Conservation (phyloP, 2,113 vertebrate genomes). For the Lanius ludovicianus region DNA sequence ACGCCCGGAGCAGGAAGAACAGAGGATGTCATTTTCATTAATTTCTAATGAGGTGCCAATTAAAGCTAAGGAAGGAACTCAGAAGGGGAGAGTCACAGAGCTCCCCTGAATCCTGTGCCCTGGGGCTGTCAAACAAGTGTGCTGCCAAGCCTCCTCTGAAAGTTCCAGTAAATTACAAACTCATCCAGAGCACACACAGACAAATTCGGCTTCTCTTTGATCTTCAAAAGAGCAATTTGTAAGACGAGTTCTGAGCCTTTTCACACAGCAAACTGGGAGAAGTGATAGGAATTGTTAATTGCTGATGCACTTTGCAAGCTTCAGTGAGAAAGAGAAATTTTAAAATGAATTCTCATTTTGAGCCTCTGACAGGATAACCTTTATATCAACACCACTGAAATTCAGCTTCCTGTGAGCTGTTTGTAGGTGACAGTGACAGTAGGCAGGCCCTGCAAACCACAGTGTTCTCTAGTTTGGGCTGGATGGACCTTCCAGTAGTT, state of each 20-base stretch:
- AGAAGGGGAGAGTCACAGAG: conserved; percentile 75
- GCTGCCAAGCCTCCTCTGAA: conserved; percentile 67
- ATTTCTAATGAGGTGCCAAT: conserved; percentile 88
- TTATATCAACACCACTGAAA: conserved; percentile 62
- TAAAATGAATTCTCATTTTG: conserved; percentile 57
- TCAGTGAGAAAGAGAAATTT: conserved; percentile 58
- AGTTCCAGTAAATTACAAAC: conserved; percentile 81
- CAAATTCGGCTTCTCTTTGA: conserved; percentile 79
- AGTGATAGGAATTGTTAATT: conserved; percentile 82
- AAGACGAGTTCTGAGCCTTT: conserved; percentile 77
- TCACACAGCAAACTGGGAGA: conserved; percentile 60
- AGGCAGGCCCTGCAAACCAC: not conserved
- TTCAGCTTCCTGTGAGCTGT: conserved; percentile 20
- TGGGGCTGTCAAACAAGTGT: conserved; percentile 68
- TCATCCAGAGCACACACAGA: conserved; percentile 72
- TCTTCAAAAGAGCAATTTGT: conserved; percentile 88
- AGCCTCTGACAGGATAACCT: conserved; percentile 68
- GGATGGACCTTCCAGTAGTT: not conserved
- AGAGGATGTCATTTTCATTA: conserved; percentile 87
- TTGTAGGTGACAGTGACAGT: conserved; percentile 31
- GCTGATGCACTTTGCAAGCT: conserved; percentile 58
- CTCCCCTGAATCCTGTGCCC: conserved; percentile 74
- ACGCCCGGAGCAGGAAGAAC: conserved; percentile 80
- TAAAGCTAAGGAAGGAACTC: conserved; percentile 78
- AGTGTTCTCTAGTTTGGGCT: not conserved